Percentiles rank a stretch among this genome's conserved stretches.
Evolutionary conservation across 1,140 invertebrate genomes (phyloP).

Genomic region (Sesamia nonagrioides): DNA sequence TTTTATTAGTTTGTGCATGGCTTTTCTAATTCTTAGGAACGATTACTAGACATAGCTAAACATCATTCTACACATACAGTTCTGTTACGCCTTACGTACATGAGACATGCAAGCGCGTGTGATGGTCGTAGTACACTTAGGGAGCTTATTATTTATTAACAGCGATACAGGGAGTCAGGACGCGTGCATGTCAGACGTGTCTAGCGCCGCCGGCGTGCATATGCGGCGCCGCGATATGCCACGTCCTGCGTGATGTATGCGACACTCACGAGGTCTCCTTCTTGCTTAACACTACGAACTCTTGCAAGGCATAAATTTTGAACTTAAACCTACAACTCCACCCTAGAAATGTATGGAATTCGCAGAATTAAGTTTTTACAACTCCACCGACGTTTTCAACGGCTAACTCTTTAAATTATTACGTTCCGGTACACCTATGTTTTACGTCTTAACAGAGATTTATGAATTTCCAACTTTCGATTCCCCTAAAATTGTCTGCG

Average conservation of each 20-base stretch:
- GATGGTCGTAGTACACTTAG: constrained; percentile 22
- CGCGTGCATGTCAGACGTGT: constrained; percentile 24
- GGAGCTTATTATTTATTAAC: constrained; percentile 37
- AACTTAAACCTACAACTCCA: constrained; percentile 79
- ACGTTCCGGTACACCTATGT: constrained; percentile 63
- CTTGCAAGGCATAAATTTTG: constrained; percentile 80
- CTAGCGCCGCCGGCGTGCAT: constrained; percentile 62
- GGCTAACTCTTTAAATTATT: constrained; percentile 79
- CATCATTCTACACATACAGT: too few species aligned
- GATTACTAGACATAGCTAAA: neutral
- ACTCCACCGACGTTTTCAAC: constrained; percentile 68
- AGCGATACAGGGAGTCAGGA: constrained; percentile 26
- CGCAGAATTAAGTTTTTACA: constrained; percentile 81
- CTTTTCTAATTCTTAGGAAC: constrained; percentile 6
- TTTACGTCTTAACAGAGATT: constrained; percentile 61
- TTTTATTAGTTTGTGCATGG: constrained; percentile 23
- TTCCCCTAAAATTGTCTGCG: constrained; percentile 33
- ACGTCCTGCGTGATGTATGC: constrained; percentile 79
- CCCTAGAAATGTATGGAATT: constrained; percentile 78
- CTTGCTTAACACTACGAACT: constrained; percentile 78
- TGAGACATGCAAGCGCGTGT: neutral
- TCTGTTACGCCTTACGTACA: neutral
- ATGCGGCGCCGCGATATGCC: constrained; percentile 77
- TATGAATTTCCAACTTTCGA: constrained; percentile 50
- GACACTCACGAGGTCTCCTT: constrained; percentile 75